Evolutionary conservation across 2,113 vertebrate genomes (phyloP).

Genomic region (Rhagologus leucostigma): DNA sequence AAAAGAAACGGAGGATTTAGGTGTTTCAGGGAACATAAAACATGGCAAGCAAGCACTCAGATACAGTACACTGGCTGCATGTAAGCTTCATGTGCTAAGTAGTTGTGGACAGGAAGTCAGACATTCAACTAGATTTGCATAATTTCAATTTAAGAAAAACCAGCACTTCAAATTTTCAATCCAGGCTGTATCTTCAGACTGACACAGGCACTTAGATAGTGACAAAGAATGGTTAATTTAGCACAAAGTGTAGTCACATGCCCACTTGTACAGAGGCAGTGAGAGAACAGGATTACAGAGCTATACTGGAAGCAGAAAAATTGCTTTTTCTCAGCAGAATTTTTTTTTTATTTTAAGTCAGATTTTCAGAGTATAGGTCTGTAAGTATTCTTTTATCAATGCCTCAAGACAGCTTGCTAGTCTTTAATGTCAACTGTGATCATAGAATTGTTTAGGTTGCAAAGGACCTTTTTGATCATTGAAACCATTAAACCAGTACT

Average conservation of each 20-base stretch:
- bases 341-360: neutral
- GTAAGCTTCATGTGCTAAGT: neutral
- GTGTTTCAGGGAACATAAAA: neutral
- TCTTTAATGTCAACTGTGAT: neutral
- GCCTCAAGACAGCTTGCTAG: neutral
- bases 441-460: neutral
- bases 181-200: neutral
- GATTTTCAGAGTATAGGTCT: neutral
- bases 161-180: neutral
- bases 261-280: neutral
- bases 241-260: neutral
- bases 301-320: neutral
- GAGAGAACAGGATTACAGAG: neutral
- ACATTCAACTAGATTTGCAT: neutral
- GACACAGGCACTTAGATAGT: neutral
- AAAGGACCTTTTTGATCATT: neutral
- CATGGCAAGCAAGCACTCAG: neutral
- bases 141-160: neutral
- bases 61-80: neutral
- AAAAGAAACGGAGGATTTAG: neutral
- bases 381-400: neutral
- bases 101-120: neutral
- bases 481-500: neutral
- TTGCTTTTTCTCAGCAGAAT: neutral
- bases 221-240: neutral